phyloP scores from a whole-genome alignment of 2,797 vertebrate genomes.

The Peromyscus aztecus region DNA sequence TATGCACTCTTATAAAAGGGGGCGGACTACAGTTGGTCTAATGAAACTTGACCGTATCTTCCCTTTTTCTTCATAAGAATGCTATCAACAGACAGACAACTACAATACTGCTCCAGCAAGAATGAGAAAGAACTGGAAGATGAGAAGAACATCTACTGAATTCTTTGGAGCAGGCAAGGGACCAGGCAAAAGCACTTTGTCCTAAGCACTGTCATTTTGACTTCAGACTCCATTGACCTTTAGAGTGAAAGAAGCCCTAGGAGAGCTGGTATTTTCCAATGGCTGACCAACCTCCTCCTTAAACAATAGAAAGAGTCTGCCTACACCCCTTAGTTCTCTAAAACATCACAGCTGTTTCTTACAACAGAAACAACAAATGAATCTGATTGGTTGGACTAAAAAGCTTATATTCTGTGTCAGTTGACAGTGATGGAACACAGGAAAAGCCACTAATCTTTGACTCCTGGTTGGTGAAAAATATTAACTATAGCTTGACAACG shows the following conservation, averaged over 20 bases:
- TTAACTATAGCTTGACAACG: not conserved
- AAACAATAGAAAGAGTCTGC: not conserved
- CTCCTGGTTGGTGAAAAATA: not conserved
- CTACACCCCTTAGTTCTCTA: not conserved
- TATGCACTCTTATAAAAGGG: not conserved
- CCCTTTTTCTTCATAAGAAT: constrained; percentile 53
- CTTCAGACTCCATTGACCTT: not conserved
- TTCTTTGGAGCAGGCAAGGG: not conserved
- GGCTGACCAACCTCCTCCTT: not conserved
- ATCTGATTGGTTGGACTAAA: not conserved
- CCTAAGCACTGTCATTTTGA: not conserved
- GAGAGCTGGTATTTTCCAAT: not conserved
- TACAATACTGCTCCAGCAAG: not conserved
- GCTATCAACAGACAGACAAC: not conserved
- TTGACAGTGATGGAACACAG: not conserved
- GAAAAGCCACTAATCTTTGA: not conserved
- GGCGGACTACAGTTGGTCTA: not conserved
- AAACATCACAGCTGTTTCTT: not conserved
- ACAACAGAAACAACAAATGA: not conserved
- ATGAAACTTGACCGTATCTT: not conserved
- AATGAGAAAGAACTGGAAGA: constrained; percentile 33
- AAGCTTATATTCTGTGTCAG: not conserved
- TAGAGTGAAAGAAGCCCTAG: not conserved
- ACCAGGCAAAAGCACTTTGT: not conserved
- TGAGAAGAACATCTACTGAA: not conserved